These are phyloP conservation scores for Drosophila quinaria DNA, from an alignment of 2,888 invertebrate species.

Conservation along the genomic window DNA sequence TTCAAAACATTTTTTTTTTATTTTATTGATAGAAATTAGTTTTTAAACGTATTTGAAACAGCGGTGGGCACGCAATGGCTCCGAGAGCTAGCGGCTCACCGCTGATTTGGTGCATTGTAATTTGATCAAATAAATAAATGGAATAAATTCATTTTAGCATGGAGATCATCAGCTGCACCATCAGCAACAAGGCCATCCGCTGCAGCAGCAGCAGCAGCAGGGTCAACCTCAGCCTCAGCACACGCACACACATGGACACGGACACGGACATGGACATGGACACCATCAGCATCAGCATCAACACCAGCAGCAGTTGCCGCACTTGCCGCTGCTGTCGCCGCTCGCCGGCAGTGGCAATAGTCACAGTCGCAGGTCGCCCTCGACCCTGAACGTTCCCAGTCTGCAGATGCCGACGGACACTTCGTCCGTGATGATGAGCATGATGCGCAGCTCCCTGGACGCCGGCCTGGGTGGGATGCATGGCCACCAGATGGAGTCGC, in stretches of 20 bases:
- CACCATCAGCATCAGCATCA: conserved; percentile 57
- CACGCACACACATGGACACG: background rate
- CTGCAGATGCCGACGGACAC: conserved; percentile 74
- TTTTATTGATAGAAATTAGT: too few relatives aligned
- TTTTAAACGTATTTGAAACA: too few relatives aligned
- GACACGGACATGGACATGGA: conserved; percentile 9
- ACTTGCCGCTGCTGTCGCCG: conserved; percentile 43
- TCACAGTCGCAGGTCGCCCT: conserved; percentile 72
- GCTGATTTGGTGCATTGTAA: too few relatives aligned
- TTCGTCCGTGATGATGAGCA: conserved; percentile 86
- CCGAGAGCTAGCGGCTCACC: too few relatives aligned
- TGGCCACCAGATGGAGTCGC: conserved; percentile 53
- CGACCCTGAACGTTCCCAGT: conserved; percentile 62
- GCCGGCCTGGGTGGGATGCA: conserved; percentile 62
- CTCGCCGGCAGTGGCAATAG: conserved; percentile 48
- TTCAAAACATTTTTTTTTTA: too few relatives aligned
- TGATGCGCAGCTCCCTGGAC: conserved; percentile 86
- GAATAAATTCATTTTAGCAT: conserved; percentile 15
- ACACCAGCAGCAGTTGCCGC: conserved; percentile 57
- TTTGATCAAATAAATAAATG: too few relatives aligned
- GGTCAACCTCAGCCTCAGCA: conserved; percentile 38
- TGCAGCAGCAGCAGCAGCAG: conserved; percentile 42
- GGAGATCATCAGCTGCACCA: conserved; percentile 49
- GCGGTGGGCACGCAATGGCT: too few relatives aligned
- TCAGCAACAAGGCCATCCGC: conserved; percentile 37